These are phyloP conservation scores for Lepidocyrtinus sp. DNA, from an alignment of 2,888 invertebrate genomes.

Conservation along the genomic window DNA sequence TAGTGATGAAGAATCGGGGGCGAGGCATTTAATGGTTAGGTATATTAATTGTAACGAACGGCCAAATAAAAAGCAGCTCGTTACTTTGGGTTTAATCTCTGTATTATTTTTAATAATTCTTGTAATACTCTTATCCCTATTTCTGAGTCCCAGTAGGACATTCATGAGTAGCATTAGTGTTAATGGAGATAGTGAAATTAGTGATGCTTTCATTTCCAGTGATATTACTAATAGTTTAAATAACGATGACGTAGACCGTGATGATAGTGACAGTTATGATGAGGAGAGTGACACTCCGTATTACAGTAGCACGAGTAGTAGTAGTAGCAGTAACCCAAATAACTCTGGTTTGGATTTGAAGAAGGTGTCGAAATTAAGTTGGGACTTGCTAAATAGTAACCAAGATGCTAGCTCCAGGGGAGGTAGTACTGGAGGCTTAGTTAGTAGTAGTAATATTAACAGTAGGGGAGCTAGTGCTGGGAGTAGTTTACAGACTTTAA, in stretches of 20 bases:
- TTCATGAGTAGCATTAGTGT: constrained; percentile 9
- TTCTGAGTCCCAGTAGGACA: constrained; percentile 41
- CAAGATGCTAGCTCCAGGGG: constrained; percentile 44
- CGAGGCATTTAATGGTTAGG: constrained; percentile 51
- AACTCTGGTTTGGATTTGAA: constrained; percentile 54
- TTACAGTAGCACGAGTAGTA: constrained; percentile 48
- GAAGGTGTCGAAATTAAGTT: constrained; percentile 66
- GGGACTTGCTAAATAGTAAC: constrained; percentile 68
- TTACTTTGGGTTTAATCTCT: constrained; percentile 54
- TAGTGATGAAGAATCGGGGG: constrained; percentile 39
- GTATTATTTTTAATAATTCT: constrained; percentile 47
- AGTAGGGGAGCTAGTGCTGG: constrained; percentile 12
- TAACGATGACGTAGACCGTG: constrained; percentile 45
- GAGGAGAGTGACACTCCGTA: constrained; percentile 46
- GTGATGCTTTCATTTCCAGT: constrained; percentile 60
- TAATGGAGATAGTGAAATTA: constrained; percentile 19
- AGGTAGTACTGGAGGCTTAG: constrained; percentile 18
- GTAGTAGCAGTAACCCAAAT: constrained; percentile 20
- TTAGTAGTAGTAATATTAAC: constrained; percentile 5
- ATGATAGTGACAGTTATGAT: constrained; percentile 54
- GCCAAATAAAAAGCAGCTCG: constrained; percentile 55
- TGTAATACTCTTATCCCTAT: constrained; percentile 48
- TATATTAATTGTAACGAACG: constrained; percentile 55
- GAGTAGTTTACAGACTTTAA: constrained; percentile 12
- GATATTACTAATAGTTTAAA: constrained; percentile 61